phyloP scores from a whole-genome alignment of 2,113 vertebrate species.

The Callionymus lyra region DNA sequence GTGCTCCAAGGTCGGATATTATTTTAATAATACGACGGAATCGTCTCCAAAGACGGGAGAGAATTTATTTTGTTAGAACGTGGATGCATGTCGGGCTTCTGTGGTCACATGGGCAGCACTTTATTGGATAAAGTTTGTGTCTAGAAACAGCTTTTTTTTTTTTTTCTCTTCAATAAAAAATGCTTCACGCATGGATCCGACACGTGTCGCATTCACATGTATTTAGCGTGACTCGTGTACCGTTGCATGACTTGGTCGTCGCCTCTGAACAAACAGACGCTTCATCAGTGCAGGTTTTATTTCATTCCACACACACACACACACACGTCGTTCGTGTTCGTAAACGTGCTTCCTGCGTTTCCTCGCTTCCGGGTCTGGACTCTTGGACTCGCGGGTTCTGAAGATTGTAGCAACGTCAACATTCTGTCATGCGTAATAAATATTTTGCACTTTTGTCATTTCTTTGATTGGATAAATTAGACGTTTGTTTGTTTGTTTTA shows the following conservation, averaged over 20 bases:
- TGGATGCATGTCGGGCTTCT: slow-evolving; percentile 32
- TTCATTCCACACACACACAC: too few relatives aligned
- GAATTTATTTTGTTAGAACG: too few relatives aligned
- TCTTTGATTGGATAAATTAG: too few relatives aligned
- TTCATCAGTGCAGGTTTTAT: too few relatives aligned
- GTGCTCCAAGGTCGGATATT: slow-evolving; percentile 8
- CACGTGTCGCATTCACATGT: background rate
- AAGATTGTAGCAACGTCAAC: slow-evolving; percentile 34
- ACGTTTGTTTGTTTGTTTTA: too few relatives aligned
- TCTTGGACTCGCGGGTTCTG: slow-evolving; percentile 7
- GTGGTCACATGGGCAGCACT: slow-evolving; percentile 52
- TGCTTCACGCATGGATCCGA: slow-evolving; percentile 30
- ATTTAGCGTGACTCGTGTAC: background rate
- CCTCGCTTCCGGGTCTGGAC: too few relatives aligned
- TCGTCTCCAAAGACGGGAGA: too few relatives aligned
- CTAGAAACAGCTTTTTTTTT: slow-evolving; percentile 32
- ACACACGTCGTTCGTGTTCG: too few relatives aligned
- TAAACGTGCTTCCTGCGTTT: too few relatives aligned
- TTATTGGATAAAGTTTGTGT: slow-evolving; percentile 54
- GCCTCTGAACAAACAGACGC: too few relatives aligned
- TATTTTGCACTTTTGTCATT: slow-evolving; percentile 49
- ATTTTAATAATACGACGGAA: too few relatives aligned
- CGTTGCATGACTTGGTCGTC: background rate
- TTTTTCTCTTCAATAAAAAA: slow-evolving; percentile 13
- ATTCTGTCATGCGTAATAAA: slow-evolving; percentile 50